Conservation (phyloP, 2,797 vertebrate species). For the Enteromius viviparus region DNA sequence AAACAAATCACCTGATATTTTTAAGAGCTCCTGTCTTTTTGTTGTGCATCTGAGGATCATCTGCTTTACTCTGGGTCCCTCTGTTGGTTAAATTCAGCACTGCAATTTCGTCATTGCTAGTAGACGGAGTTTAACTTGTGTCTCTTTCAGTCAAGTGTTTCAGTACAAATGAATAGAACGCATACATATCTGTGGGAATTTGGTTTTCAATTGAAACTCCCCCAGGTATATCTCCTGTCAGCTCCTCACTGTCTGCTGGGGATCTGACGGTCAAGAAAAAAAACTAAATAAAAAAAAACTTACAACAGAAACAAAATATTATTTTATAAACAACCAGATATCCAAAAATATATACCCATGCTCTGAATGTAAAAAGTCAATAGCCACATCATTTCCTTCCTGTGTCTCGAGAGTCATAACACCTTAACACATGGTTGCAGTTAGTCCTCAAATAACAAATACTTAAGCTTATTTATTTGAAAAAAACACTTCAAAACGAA, state of each 20-base stretch:
- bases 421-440: neutral
- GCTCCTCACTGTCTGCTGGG: constrained; percentile 5
- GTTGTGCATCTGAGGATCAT: neutral
- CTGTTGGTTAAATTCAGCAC: constrained; percentile 64
- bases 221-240: neutral
- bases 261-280: constrained; percentile 23
- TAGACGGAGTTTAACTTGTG: neutral
- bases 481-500: neutral
- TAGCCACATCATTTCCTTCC: constrained; percentile 34
- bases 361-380: neutral
- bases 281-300: neutral
- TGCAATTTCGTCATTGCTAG: constrained; percentile 31
- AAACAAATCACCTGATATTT: constrained; percentile 64
- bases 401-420: constrained; percentile 13
- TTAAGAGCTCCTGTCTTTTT: constrained; percentile 27
- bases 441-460: neutral
- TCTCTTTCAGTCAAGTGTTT: neutral
- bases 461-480: neutral
- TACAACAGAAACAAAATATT: neutral
- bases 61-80: constrained; percentile 66
- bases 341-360: constrained; percentile 44
- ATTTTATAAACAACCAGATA: neutral
- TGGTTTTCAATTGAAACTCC: neutral
- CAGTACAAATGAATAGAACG: neutral
- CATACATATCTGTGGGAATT: constrained; percentile 4